Base-by-base conservation (phyloP, 2,797 vertebrate genomes). In the Typhlichthys eigenmanni region DNA sequence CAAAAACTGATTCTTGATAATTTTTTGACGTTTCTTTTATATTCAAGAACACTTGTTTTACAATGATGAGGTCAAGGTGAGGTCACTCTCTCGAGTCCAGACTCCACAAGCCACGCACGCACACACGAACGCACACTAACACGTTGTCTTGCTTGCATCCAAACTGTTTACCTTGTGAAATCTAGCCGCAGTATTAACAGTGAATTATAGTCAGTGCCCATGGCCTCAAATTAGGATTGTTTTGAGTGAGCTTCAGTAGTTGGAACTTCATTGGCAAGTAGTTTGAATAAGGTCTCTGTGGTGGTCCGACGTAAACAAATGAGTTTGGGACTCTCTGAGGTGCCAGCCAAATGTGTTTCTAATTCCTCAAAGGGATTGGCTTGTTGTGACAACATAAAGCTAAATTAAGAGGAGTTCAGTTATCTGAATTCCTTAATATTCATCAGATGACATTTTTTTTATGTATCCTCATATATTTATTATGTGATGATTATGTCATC, bases 231-330 rank as follows among this genome's bases (percentile, higher is more conserved):
- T 83, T 62, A 68, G 13, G 3, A 57, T 14, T 34, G 6, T 53
- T 68, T 61, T 69, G 57, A 63, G 16, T 32, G 49, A 56, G 51
- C 67, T 52, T 62, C 53, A 69, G n/a, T n/a, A n/a, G n/a, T n/a
- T n/a, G n/a, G n/a, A n/a, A n/a, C n/a, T n/a, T 62, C 53, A 69
- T 73, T 69, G 72, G 65, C 61, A 29, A 58, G 56, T 65, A 0
- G 4, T 55, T 64, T 50, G 61, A 71, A 75, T 57, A 66, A 53
- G 17, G 66, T 74, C 54, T 58, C 34, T 78, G 80, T 47, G 64
- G 1, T 16, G 64, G 1, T 16, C 74, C 51, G 55, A 64, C 19
- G 46, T 12, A 57, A 57, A 60, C 57, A 13, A 49, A 1, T 29
- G 24, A 29, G 24, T 29, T 29, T 29, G 24, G 24, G 24, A 9